These are phyloP conservation scores for Saccostrea glomerata DNA, from an alignment of 1,140 invertebrate genomes.

Conservation along the genomic window DNA sequence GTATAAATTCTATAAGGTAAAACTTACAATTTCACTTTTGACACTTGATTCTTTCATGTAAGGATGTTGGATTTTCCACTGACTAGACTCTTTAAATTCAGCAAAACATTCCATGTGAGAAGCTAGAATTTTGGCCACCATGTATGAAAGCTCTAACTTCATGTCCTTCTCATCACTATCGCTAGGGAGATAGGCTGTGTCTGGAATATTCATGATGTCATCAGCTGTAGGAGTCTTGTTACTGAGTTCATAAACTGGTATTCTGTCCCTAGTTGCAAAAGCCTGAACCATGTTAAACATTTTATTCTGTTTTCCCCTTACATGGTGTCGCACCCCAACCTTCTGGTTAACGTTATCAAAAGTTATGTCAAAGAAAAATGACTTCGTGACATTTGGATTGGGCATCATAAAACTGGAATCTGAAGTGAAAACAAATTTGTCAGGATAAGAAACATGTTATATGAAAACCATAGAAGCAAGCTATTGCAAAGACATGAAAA, in stretches of 20 bases:
- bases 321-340: neutral
- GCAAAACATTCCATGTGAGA: conserved; percentile 4
- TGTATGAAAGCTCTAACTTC: conserved; percentile 36
- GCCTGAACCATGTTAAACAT: neutral
- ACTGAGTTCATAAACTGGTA: neutral
- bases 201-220: conserved; percentile 10
- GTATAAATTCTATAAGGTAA: neutral
- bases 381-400: too few species aligned
- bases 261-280: conserved; percentile 18
- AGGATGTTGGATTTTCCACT: conserved; percentile 35
- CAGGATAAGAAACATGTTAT: too few species aligned
- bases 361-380: too few species aligned
- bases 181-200: conserved; percentile 25
- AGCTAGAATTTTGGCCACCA: conserved; percentile 36
- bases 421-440: too few species aligned
- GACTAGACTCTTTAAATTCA: conserved; percentile 28
- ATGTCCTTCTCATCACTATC: conserved; percentile 43
- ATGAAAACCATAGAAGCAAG: too few species aligned
- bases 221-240: conserved; percentile 6
- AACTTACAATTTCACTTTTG: conserved; percentile 49
- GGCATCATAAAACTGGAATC: too few species aligned
- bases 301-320: neutral
- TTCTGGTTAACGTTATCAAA: conserved; percentile 42
- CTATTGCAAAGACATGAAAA: too few species aligned
- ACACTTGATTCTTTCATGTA: conserved; percentile 26